Base-by-base conservation (phyloP, 1,140 invertebrate species). In the Anagrus nilaparvatae region DNA sequence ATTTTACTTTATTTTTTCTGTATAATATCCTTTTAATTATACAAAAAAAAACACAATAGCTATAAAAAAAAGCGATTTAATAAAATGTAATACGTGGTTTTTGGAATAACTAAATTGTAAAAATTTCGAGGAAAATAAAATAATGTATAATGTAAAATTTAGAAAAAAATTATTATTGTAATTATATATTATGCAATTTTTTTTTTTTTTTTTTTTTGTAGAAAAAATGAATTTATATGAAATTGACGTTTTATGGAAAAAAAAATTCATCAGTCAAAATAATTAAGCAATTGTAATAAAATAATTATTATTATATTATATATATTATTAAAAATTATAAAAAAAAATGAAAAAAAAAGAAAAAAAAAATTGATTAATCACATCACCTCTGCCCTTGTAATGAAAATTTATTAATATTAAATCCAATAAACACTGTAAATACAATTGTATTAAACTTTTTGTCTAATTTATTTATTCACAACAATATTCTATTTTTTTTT, bases 381-480 rank as follows among this genome's bases (percentile, higher is more conserved):
- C 59, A 59, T n/a, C n/a, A n/a, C 55, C 53, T 55, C 60, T 58
- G 52, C 54, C 54, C 54, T 52, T 56, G 55, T 60, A 58, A 60
- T 55, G 53, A 63, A 49, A 60, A 62, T 57, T n/a, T 60, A 65
- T 51, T 63, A 60, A 52, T 59, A 63, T 65, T 63, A 65, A 62
- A 52, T 58, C 55, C 49, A 64, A 62, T 64, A 67, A 65, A 62
- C n/a, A n/a, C 52, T 65, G 63, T 65, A 67, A 56, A 67, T 67
- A 67, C 62, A 62, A 65, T 67, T 67, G 61, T 64, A 65, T 29
- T n/a, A n/a, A n/a, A n/a, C n/a, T n/a, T 40, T 51, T 40, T 51
- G 32, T 49, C 48, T 40, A n/a, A 31, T 47, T 40, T 40, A 47
- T 50, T 56, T 43, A 37, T 47, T 40, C 23, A 20, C 14, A n/a